Base-by-base conservation (phyloP, 2,888 invertebrate genomes). In the Octonoba sinensis region DNA sequence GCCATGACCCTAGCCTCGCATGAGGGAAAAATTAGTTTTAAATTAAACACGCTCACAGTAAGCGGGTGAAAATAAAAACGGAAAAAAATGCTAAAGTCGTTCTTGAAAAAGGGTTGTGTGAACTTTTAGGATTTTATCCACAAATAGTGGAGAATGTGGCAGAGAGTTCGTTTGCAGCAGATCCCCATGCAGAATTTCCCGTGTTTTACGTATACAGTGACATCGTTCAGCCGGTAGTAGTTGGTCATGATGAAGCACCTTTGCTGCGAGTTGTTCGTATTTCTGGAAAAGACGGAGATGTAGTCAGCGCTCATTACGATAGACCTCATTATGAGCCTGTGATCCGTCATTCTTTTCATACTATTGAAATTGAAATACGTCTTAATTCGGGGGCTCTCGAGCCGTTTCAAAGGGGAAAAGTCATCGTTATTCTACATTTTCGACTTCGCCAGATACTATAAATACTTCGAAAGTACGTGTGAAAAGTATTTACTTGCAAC, bases 321-420 rank as follows among this genome's bases (percentile, higher is more conserved):
- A 65, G 73, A 74, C 73, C 65, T 54, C 16, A 44, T 46, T 74
- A 74, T 24, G 36, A 65, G n/a, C 57, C 46, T 16, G 60, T 83
- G 8, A 46, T 47, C 3, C 56, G 60, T 20, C 44, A 57, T 1
- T 3, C 22, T 56, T 74, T 74, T 74, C 66, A 66, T 18, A 66
- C 74, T 1, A 59, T 66, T 4, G 20, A 66, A 46, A 66, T 66
- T 16, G 18, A 56, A 46, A 16, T 49, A 1, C 15, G 66, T 13
- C 46, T 74, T 1, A 8, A 72, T 11, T 51, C 62, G 18, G 71
- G 51, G 6, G 66, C 24, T 18, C 57, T 62, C 3, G 74, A 65
- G 6, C 66, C 59, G 0, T 74, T 74, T 66, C 57, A 74, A 74
- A 74, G 66, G 27, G 66, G 66, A 1, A 65, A 57, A 74, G 47